Conservation (phyloP, 2,113 vertebrate species). For the Campylomormyrus tamandua region DNA sequence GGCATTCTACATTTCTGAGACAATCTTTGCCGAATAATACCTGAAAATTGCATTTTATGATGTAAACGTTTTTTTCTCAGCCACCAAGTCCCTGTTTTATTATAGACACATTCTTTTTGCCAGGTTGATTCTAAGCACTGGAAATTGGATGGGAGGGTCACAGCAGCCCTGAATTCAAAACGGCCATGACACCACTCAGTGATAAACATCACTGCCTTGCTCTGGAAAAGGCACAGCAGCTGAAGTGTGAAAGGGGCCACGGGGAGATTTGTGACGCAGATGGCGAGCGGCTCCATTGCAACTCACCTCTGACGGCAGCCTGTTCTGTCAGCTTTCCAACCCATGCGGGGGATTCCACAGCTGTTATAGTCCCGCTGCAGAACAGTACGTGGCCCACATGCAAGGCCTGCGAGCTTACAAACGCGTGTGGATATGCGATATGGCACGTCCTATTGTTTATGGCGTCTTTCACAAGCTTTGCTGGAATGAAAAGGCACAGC, state of each 20-base stretch:
- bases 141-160: neutral
- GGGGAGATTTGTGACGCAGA: slow-evolving; percentile 16
- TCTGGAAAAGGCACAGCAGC: neutral
- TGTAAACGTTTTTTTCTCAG: neutral
- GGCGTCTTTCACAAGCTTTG: neutral
- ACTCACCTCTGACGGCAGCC: neutral
- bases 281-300: slow-evolving; percentile 15
- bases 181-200: neutral
- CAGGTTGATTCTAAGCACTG: neutral
- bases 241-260: neutral
- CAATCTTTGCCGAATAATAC: neutral
- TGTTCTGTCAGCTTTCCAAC: neutral
- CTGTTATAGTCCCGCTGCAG: neutral
- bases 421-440: neutral
- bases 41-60: neutral
- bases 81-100: neutral
- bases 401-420: neutral
- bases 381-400: neutral
- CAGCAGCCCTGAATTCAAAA: neutral
- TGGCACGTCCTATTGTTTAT: neutral
- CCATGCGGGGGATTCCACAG: slow-evolving; percentile 1
- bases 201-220: neutral
- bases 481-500: neutral
- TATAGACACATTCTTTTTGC: neutral
- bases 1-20: neutral